Conservation (phyloP, 2,888 invertebrate genomes). For the Heliconius charithonia region DNA sequence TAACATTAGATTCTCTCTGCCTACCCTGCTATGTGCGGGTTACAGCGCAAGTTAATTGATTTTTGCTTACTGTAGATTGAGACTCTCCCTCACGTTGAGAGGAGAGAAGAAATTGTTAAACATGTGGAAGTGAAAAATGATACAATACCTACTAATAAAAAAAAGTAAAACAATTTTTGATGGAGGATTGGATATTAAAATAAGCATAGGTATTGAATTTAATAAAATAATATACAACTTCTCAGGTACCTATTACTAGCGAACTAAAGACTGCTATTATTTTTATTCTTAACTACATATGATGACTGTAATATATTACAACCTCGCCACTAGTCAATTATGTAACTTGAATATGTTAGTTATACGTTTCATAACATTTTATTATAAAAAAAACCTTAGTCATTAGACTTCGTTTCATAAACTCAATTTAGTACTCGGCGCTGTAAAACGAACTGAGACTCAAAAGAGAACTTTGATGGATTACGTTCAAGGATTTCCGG, state of each 20-base stretch:
- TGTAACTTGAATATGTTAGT: slow-evolving; percentile 39
- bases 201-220: background rate
- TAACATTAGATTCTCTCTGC: too few species aligned
- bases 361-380: slow-evolving; percentile 43
- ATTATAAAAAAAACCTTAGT: slow-evolving; percentile 40
- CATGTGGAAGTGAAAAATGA: background rate
- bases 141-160: background rate
- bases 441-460: slow-evolving; percentile 33
- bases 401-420: slow-evolving; percentile 47
- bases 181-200: background rate
- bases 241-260: background rate
- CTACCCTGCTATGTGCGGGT: too few species aligned
- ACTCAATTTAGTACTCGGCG: slow-evolving; percentile 48
- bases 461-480: slow-evolving; percentile 53
- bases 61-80: too few species aligned
- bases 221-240: background rate
- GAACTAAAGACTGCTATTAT: slow-evolving; percentile 10
- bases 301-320: slow-evolving; percentile 12
- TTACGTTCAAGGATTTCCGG: slow-evolving; percentile 49
- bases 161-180: background rate
- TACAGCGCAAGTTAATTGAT: too few species aligned
- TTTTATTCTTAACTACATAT: slow-evolving; percentile 6
- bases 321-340: slow-evolving; percentile 56
- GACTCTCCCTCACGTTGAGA: too few species aligned
- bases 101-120: background rate